Percentiles rank a stretch among this genome's conserved stretches.
These are phyloP conservation scores for Apodemia hepburni DNA, from an alignment of 2,888 invertebrate genomes.

Conservation along the genomic window DNA sequence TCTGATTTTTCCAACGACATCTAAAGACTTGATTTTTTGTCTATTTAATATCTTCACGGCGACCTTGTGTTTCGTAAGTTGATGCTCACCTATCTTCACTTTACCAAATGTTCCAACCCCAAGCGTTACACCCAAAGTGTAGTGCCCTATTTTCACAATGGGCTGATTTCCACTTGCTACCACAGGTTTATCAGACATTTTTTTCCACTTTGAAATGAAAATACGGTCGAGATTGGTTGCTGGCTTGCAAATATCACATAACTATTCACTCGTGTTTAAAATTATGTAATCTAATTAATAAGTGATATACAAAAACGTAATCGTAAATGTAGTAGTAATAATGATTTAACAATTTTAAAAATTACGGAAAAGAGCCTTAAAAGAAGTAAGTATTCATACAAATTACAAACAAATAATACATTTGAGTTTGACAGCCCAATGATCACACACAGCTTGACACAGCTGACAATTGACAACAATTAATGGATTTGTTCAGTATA, in stretches of 20 bases:
- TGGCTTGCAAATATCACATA: neutral
- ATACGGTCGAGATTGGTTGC: neutral
- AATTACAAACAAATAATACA: too few relatives aligned
- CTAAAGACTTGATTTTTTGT: slow-evolving; percentile 98
- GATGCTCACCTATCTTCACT: slow-evolving; percentile 99
- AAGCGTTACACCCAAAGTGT: slow-evolving; percentile 91
- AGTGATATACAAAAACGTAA: neutral
- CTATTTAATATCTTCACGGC: slow-evolving; percentile 99
- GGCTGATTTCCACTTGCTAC: slow-evolving; percentile 80
- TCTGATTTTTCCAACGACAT: slow-evolving; percentile 99
- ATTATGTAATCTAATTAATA: neutral
- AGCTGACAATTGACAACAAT: too few relatives aligned
- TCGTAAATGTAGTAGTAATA: too few relatives aligned
- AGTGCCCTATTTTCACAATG: slow-evolving; percentile 98
- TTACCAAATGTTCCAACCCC: slow-evolving; percentile 99
- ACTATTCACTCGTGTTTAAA: neutral
- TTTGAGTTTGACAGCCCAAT: too few relatives aligned
- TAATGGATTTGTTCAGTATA: too few relatives aligned
- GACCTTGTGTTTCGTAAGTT: slow-evolving; percentile 98
- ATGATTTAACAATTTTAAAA: neutral
- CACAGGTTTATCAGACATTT: slow-evolving; percentile 64
- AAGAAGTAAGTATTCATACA: too few relatives aligned
- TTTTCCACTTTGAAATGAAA: neutral
- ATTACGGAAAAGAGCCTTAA: neutral
- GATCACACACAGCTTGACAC: too few relatives aligned